Evolutionary conservation across 92 coral and sea anemone genomes (phyloP), one percentile per base, ranked within the genome.

Genomic region (Palythoa heliodiscus): DNA sequence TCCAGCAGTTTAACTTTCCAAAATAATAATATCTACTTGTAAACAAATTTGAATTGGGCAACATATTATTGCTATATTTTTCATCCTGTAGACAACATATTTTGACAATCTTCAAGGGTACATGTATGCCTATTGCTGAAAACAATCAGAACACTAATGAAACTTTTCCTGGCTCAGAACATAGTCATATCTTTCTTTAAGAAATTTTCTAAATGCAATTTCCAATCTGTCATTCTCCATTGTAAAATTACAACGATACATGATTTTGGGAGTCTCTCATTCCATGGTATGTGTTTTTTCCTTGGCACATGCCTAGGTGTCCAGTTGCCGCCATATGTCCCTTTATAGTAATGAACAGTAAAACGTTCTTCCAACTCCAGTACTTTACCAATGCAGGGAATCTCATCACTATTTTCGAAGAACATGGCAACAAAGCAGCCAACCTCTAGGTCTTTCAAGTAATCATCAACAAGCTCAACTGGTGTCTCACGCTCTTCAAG

Each of bases 331-430:
- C 52, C 5, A 71, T 85, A 91, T 47, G 92, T 89, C 0, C 94
- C 92, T 82, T 89, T 91, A 87, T 89, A 89, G 85, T 91, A 89
- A 57, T 86, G 88, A 52, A 91, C 76, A 57, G 80, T 74, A 61
- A 86, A 91, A 2, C 66, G 77, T 17, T 80, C 64, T 23, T 55
- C 23, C 76, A 87, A 74, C 74, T 85, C 89, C 57, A 77, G 54
- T 5, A 91, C 83, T 63, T 84, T 70, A 3, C 91, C 91, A 82
- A 90, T 80, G 15, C 71, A 73, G 71, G 90, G 92, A n/a, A 52
- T 61, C 39, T 87, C 71, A 25, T 87, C 67, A 12, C 73, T 82
- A 73, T 87, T 90, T 74, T 43, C 48, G 1, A 43, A 43, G 48
- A 43, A 43, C 48, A 43, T 43, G 48, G 48, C 48, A 43, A 43